Evolutionary conservation across 2,888 invertebrate genomes (phyloP).

Genomic region (Aleiodes alternator): DNA sequence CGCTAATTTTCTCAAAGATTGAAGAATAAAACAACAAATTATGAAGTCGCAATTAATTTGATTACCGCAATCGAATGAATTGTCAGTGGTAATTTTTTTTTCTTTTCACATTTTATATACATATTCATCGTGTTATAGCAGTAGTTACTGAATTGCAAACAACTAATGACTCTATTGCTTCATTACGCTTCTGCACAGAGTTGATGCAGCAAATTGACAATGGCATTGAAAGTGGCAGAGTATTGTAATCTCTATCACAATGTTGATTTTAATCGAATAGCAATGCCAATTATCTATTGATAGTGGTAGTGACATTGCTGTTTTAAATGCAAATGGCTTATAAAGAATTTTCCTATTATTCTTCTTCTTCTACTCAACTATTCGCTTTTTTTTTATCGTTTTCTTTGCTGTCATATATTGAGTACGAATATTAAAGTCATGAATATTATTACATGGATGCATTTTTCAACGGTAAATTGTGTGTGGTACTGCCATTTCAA

Average conservation of each 20-base stretch:
- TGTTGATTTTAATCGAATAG: constrained; percentile 31
- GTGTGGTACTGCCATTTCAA: constrained; percentile 15
- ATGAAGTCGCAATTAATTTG: constrained; percentile 45
- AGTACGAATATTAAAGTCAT: constrained; percentile 1
- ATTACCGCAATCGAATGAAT: constrained; percentile 42
- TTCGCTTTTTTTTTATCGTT: background rate
- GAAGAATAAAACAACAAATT: background rate
- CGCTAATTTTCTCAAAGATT: background rate
- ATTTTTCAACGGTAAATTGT: constrained; percentile 21
- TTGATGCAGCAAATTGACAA: constrained; percentile 16
- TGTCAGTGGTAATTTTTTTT: constrained; percentile 35
- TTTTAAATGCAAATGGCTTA: background rate
- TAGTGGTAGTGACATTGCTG: no score
- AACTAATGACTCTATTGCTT: constrained; percentile 34
- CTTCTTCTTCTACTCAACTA: background rate
- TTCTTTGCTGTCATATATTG: background rate
- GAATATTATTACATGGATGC: background rate
- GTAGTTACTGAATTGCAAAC: constrained; percentile 10
- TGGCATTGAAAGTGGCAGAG: constrained; percentile 34
- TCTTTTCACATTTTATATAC: background rate
- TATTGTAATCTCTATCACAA: constrained; percentile 21
- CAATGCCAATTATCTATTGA: constrained; percentile 39
- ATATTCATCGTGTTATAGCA: background rate
- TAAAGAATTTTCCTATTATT: background rate
- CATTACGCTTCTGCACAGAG: constrained; percentile 36